Percentiles rank a stretch among this genome's conserved stretches.
Evolutionary conservation across 1,140 invertebrate species (phyloP).

Genomic region (Sogatella furcifera): DNA sequence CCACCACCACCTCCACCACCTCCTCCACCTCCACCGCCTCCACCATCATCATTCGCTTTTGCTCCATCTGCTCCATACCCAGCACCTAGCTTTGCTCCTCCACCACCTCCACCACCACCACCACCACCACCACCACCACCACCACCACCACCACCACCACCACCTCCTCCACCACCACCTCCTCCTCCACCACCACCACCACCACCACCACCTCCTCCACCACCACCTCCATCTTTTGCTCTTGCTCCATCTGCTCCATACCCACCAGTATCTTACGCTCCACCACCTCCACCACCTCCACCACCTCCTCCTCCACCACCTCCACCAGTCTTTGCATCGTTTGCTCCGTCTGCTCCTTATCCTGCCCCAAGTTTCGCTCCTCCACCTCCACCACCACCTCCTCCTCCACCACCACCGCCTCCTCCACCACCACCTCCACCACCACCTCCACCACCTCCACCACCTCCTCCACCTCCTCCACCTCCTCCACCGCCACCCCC

Average conservation of each 20-base stretch:
- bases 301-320: not conserved
- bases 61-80: slow-evolving; percentile 1
- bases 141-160: not conserved
- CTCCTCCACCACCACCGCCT: no score
- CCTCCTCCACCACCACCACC: not conserved
- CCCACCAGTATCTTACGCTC: not conserved
- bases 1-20: not conserved
- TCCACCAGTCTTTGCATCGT: not conserved
- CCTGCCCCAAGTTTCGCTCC: no score
- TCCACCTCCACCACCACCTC: no score
- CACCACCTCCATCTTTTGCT: not conserved
- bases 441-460: no score
- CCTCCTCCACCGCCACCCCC: no score
- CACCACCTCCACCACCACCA: not conserved
- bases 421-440: no score
- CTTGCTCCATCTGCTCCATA: not conserved
- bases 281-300: not conserved
- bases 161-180: not conserved
- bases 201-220: not conserved
- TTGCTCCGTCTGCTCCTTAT: not conserved
- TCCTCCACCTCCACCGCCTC: not conserved
- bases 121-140: not conserved
- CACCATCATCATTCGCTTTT: not conserved
- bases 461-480: no score
- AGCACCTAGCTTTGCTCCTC: not conserved